Evolutionary conservation across 2,113 vertebrate genomes (phyloP), one percentile per base, ranked within the genome.

Genomic region (Gadus chalcogrammus): DNA sequence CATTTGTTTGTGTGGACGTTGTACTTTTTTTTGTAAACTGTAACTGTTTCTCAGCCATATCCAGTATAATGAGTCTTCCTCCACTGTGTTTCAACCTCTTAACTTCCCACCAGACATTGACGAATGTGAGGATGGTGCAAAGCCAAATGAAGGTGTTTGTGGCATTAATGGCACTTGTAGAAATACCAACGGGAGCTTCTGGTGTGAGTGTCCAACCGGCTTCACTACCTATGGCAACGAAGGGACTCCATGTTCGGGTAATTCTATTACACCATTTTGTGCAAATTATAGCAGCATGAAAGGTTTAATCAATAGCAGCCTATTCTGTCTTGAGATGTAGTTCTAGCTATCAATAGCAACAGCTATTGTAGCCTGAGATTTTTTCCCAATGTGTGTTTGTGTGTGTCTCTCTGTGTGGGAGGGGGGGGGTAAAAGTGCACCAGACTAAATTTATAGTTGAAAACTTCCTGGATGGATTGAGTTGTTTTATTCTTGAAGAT

Each of bases 201-300:
- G 3, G 68, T 93, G 92, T 64, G 24, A 4, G 0, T 93, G 92
- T 71, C 1, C 11, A 9, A 0, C 58, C 17, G 91, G 91, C 67
- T 87, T 79, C 86, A 92, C 82, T 62, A 90, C 81, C 73, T 92
- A 87, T 17, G 84, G 82, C 24, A 77, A 67, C 0, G 0, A 80
- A 28, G 73, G 56, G 52, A 86, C 74, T 4, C 79, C 61, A 15
- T 93, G 92, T 67, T 83, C 83, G 76, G 58, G 92, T 92, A 67
- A 85, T 83, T 16, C 15, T 27, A 11, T 27, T 15, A 20, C 28
- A 65, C 38, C n/a, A 42, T 28, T 5, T 58, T 58, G 5, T 58
- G 15, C 7, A 16, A 6, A 58, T 5, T 56, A 56, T 58, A 58
- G 15, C 13, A 58, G 55, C n/a, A 3, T 13, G 55, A 5, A 58